Conservation (phyloP, 2,113 vertebrate species). For the Myanophis thanlyinensis region DNA sequence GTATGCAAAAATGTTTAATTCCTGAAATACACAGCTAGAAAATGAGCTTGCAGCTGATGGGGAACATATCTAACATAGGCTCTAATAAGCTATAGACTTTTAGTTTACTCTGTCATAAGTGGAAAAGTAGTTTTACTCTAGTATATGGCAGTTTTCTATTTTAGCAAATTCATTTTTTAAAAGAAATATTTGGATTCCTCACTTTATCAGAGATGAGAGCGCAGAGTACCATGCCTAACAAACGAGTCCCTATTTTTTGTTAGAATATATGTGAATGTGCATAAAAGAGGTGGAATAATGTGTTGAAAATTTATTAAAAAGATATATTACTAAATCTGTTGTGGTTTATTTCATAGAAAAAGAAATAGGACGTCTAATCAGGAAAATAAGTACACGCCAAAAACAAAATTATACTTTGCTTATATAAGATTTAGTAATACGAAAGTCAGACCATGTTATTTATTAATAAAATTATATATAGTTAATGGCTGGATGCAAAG, state of each 20-base stretch:
- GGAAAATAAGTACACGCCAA: neutral
- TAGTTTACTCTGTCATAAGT: neutral
- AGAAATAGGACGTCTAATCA: neutral
- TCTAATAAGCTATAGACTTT: neutral
- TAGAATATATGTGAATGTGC: neutral
- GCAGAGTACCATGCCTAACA: neutral
- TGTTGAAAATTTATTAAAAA: neutral
- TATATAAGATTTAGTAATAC: neutral
- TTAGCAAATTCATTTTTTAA: neutral
- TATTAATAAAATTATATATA: neutral
- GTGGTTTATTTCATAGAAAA: neutral
- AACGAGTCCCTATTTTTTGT: neutral
- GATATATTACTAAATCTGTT: neutral
- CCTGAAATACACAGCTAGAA: neutral
- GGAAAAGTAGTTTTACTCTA: neutral
- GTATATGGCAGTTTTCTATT: neutral
- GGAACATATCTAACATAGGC: neutral
- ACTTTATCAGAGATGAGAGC: neutral
- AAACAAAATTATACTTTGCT: neutral
- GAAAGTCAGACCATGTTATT: neutral
- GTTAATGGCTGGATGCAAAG: neutral
- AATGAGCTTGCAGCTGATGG: neutral
- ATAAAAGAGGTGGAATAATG: neutral
- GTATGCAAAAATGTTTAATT: neutral
- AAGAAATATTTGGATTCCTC: neutral